Evolutionary conservation across 2,888 invertebrate genomes (phyloP).

Genomic region (Phyto melanocephala): DNA sequence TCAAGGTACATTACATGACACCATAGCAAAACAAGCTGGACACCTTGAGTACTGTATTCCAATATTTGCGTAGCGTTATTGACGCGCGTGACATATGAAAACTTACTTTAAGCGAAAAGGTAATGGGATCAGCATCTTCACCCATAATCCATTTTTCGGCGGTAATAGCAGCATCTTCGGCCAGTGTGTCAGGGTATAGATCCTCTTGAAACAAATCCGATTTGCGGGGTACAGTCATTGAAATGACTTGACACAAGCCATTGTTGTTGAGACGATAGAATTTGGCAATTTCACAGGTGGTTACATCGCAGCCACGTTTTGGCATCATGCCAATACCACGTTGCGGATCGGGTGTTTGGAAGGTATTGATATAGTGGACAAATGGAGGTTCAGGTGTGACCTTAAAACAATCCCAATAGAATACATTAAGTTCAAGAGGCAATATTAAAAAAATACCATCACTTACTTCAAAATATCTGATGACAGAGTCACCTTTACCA

Average conservation of each 20-base stretch:
- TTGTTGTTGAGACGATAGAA: constrained; percentile 97
- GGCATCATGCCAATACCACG: constrained; percentile 99
- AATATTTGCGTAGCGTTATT: constrained; percentile 60
- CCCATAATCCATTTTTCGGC: constrained; percentile 96
- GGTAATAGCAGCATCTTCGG: constrained; percentile 91
- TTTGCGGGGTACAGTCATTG: constrained; percentile 99
- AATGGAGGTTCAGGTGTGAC: constrained; percentile 96
- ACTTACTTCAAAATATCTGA: constrained; percentile 90
- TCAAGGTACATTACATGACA: constrained; percentile 30
- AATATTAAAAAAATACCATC: neutral
- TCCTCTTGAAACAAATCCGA: constrained; percentile 98
- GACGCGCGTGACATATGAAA: constrained; percentile 67
- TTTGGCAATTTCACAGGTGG: constrained; percentile 95
- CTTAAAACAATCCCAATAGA: constrained; percentile 73
- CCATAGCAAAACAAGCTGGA: constrained; percentile 7
- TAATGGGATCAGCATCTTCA: constrained; percentile 92
- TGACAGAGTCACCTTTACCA: constrained; percentile 99
- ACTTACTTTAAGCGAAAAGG: constrained; percentile 94
- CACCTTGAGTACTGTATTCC: constrained; percentile 71
- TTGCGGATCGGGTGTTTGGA: constrained; percentile 98
- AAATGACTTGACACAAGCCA: constrained; percentile 92
- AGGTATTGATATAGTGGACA: constrained; percentile 97
- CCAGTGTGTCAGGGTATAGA: constrained; percentile 96
- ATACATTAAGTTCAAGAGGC: too few relatives aligned
- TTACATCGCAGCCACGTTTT: constrained; percentile 96